phyloP scores from a whole-genome alignment of 2,888 invertebrate genomes.

The Ormia ochracea region DNA sequence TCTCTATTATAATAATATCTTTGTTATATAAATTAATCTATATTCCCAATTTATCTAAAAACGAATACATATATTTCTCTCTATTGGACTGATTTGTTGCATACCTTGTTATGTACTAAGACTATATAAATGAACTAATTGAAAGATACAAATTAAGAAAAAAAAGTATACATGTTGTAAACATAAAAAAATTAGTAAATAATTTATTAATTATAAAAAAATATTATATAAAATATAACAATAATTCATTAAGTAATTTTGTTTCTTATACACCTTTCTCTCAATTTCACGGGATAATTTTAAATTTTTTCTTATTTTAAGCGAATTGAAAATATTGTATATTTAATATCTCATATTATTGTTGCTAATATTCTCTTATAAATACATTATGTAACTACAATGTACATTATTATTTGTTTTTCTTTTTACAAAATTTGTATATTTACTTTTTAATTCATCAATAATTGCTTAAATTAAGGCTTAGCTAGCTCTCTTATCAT shows the following conservation, averaged over 20 bases:
- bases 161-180: constrained; percentile 50
- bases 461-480: constrained; percentile 30
- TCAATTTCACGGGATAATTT: constrained; percentile 43
- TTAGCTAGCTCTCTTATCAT: constrained; percentile 49
- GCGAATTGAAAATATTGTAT: too few species aligned
- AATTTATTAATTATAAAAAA: background rate
- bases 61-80: constrained; percentile 37
- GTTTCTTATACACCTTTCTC: constrained; percentile 17
- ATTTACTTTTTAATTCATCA: constrained; percentile 20
- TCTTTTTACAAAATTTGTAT: too few species aligned
- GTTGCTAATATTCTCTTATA: too few species aligned
- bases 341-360: too few species aligned
- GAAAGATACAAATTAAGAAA: constrained; percentile 5
- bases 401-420: too few species aligned
- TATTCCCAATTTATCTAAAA: constrained; percentile 13
- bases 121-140: constrained; percentile 5
- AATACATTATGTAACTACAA: too few species aligned
- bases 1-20: too few species aligned
- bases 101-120: constrained; percentile 59
- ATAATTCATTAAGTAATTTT: background rate
- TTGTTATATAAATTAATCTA: background rate
- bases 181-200: constrained; percentile 31
- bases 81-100: constrained; percentile 61
- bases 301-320: constrained; percentile 8
- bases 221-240: background rate